phyloP scores from a whole-genome alignment of 2,888 invertebrate species.

The Polydrusus tereticollis region DNA sequence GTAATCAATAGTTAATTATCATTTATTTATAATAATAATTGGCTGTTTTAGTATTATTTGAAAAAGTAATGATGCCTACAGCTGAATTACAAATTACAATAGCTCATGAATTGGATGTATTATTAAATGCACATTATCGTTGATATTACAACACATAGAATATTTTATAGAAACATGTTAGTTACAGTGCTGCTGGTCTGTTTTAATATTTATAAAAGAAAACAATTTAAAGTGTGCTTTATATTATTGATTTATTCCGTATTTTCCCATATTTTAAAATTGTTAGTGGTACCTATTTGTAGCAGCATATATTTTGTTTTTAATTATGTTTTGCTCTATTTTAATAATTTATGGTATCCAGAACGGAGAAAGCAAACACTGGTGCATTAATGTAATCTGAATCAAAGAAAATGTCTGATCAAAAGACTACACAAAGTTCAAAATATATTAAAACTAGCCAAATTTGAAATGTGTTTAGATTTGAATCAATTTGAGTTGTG shows the following conservation, averaged over 20 bases:
- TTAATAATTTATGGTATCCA: neutral
- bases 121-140: too few relatives aligned
- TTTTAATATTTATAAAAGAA: too few relatives aligned
- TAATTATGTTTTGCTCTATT: neutral
- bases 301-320: too few relatives aligned
- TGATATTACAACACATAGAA: too few relatives aligned
- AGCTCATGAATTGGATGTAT: neutral
- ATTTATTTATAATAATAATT: slow-evolving; percentile 4
- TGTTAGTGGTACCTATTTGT: too few relatives aligned
- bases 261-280: too few relatives aligned
- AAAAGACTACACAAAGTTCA: neutral
- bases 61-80: neutral
- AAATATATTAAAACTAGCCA: neutral
- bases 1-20: slow-evolving; percentile 1
- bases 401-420: neutral
- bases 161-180: too few relatives aligned
- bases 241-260: too few relatives aligned
- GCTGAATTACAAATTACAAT: neutral
- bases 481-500: slow-evolving; percentile 17
- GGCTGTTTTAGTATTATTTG: neutral
- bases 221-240: too few relatives aligned
- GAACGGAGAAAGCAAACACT: too few relatives aligned
- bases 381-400: neutral
- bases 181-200: too few relatives aligned
- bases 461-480: slow-evolving; percentile 13